Conservation (phyloP, 2,888 invertebrate species). For the Lysandra coridon region DNA sequence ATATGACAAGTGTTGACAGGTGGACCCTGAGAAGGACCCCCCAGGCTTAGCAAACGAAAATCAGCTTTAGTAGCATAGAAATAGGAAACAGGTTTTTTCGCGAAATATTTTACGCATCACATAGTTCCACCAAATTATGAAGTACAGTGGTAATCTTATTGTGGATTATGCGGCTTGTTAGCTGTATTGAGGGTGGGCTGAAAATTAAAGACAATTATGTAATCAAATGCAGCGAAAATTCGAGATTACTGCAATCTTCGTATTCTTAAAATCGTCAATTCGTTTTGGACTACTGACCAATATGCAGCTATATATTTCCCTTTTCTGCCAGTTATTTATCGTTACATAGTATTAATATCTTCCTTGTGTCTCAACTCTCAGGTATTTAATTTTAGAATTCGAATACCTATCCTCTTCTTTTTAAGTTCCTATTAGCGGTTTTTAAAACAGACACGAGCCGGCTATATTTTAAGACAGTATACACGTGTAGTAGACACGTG, state of each 20-base stretch:
- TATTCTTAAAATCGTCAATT: background rate
- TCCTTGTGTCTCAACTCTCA: no score
- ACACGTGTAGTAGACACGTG: no score
- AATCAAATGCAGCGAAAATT: background rate
- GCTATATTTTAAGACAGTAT: no score
- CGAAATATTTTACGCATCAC: slow-evolving; percentile 55
- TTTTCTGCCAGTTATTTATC: no score
- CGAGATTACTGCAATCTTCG: background rate
- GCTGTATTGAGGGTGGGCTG: background rate
- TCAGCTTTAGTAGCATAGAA: background rate
- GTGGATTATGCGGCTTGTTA: slow-evolving; percentile 5
- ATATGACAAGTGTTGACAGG: slow-evolving; percentile 69
- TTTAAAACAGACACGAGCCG: no score
- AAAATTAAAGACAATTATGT: background rate
- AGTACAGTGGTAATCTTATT: slow-evolving; percentile 33
- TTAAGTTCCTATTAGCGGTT: no score
- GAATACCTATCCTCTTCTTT: no score
- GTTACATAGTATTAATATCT: no score
- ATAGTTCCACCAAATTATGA: slow-evolving; percentile 49
- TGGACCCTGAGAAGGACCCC: slow-evolving; percentile 71
- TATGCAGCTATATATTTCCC: no score
- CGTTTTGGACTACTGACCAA: no score
- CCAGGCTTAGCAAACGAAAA: slow-evolving; percentile 45
- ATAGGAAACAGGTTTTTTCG: slow-evolving; percentile 42
- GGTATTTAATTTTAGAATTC: no score